Percentiles rank a stretch among this genome's conserved stretches.
Evolutionary conservation across 1,140 invertebrate species (phyloP).

Genomic region (Drosophila bipectinata): DNA sequence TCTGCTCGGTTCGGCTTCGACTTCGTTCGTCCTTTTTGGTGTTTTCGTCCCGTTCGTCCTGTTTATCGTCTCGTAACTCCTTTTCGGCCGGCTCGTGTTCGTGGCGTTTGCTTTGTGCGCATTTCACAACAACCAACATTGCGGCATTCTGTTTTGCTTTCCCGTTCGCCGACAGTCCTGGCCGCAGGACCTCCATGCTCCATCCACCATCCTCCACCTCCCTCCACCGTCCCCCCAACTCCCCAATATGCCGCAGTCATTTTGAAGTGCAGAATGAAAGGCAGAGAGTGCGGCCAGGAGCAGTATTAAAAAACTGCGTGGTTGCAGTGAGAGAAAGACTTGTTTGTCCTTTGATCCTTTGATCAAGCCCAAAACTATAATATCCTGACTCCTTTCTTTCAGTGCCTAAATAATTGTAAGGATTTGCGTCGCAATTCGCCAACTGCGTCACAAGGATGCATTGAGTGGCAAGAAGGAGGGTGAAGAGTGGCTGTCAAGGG

Average conservation of each 20-base stretch:
- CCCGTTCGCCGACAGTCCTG: slow-evolving; percentile 43
- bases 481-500: neutral
- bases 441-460: slow-evolving; percentile 61
- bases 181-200: neutral
- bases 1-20: slow-evolving; percentile 14
- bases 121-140: slow-evolving; percentile 76
- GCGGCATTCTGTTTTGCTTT: slow-evolving; percentile 75
- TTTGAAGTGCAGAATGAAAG: slow-evolving; percentile 30
- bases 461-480: slow-evolving; percentile 14
- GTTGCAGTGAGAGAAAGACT: neutral
- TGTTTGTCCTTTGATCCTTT: neutral
- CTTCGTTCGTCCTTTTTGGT: neutral
- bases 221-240: slow-evolving; percentile 18
- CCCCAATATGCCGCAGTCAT: slow-evolving; percentile 7
- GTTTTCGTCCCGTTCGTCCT: slow-evolving; percentile 7
- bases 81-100: slow-evolving; percentile 43
- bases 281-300: neutral
- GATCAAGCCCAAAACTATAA: too few relatives aligned
- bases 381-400: neutral
- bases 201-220: neutral
- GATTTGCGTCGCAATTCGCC: slow-evolving; percentile 54
- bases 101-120: slow-evolving; percentile 64
- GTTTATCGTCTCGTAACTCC: slow-evolving; percentile 44
- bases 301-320: neutral
- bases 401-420: slow-evolving; percentile 26